Conservation (phyloP, 2,888 invertebrate species). For the Adineta ricciae region DNA sequence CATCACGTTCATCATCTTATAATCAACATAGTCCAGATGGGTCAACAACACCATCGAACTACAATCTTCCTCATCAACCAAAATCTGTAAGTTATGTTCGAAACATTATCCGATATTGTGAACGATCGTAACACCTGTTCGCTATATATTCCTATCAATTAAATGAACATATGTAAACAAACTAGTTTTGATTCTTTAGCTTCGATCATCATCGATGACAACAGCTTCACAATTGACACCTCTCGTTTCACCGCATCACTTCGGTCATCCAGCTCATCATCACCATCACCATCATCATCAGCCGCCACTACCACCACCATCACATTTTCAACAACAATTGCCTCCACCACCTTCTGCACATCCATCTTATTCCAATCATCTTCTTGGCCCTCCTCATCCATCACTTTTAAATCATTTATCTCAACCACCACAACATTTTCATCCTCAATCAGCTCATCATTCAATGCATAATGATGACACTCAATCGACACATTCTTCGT, state of each 20-base stretch:
- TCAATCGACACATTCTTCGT: slow-evolving; percentile 9
- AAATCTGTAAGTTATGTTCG: neutral
- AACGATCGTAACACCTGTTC: neutral
- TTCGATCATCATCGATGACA: slow-evolving; percentile 8
- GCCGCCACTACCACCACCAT: neutral
- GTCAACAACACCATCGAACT: neutral
- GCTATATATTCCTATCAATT: neutral
- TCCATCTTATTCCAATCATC: slow-evolving; percentile 17
- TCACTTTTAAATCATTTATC: neutral
- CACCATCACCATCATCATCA: neutral
- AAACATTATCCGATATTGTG: neutral
- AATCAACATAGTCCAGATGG: slow-evolving; percentile 9
- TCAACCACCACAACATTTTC: neutral
- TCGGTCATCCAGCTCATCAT: slow-evolving; percentile 21
- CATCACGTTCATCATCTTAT: slow-evolving; percentile 16
- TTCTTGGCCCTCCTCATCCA: neutral
- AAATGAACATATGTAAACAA: slow-evolving; percentile 13
- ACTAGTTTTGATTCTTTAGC: neutral
- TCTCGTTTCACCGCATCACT: neutral
- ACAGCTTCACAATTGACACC: neutral
- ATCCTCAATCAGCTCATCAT: slow-evolving; percentile 1
- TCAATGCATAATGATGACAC: slow-evolving; percentile 18
- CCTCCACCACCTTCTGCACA: neutral
- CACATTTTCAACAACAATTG: neutral
- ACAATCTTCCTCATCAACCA: neutral